Base-by-base conservation (phyloP, 2,888 invertebrate species). In the Sepioteuthis lessoniana region DNA sequence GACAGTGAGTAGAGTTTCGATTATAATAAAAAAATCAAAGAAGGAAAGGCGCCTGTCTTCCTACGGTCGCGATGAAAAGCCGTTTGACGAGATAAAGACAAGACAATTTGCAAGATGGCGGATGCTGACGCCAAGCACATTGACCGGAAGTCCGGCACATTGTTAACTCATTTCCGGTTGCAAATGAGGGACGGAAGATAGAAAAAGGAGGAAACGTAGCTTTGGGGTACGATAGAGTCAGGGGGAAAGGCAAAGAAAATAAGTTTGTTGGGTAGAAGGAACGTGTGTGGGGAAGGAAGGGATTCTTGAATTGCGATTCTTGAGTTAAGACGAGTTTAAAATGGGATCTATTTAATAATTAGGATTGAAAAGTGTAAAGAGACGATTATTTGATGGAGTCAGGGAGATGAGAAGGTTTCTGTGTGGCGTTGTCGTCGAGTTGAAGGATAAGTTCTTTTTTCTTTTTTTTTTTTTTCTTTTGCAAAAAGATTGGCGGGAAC, bases 101-200 rank as follows among this genome's bases (percentile, higher is more conserved):
- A 76, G 76, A 76, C 76, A 35, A 76, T 76, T 76, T 76, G 1
- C 76, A 76, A 76, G n/a, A 76, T 76, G 76, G 76, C 76, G 76
- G 76, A 76, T 76, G n/a, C n/a, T 76, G 76, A 76, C 76, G 76
- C n/a, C 76, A 76, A 76, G 76, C 76, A 76, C 76, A 76, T 76
- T 76, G 76, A 76, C 76, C 76, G 76, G 76, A 76, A 76, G 76
- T 76, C 76, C 76, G 76, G 76, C n/a, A 4, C 13, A 76, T 76
- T 76, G 76, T 76, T 76, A 76, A 35, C 76, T 76, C 76, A 76
- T 76, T 76, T 76, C 76, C n/a, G n/a, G 76, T 76, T 76, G n/a
- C 76, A 76, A 76, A 76, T 35, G n/a, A 76, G 76, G 76, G 76
- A 76, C 76, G 76, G 76, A 76, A 76, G n/a, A 76, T 76, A 3